These are phyloP conservation scores for Peromyscus nudipes DNA, from an alignment of 2,797 vertebrate genomes.

Conservation along the genomic window DNA sequence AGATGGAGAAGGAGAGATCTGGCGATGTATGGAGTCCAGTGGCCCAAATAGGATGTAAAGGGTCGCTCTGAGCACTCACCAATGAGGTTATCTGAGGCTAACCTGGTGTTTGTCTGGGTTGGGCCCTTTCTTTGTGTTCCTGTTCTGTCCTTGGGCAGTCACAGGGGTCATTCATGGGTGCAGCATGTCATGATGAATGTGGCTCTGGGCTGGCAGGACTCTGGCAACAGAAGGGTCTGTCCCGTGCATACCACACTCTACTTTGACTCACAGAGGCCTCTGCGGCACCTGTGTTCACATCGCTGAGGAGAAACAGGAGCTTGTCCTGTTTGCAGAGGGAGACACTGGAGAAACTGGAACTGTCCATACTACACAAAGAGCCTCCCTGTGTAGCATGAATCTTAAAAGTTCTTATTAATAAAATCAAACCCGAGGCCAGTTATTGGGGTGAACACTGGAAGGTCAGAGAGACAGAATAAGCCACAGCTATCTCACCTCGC, in stretches of 20 bases:
- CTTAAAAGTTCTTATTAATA: too few relatives aligned
- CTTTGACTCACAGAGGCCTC: not conserved
- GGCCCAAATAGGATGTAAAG: accelerated
- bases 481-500: too few relatives aligned
- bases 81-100: not conserved
- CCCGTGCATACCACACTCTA: accelerated
- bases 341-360: not conserved
- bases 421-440: too few relatives aligned
- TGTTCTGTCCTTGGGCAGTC: not conserved
- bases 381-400: too few relatives aligned
- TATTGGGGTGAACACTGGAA: too few relatives aligned
- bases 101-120: not conserved
- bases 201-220: too few relatives aligned
- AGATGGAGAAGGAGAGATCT: not conserved
- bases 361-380: not conserved
- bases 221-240: not conserved
- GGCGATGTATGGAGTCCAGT: accelerated
- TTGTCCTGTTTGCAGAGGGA: not conserved
- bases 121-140: not conserved
- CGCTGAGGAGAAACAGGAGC: not conserved
- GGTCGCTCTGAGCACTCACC: accelerated
- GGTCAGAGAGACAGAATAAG: too few relatives aligned
- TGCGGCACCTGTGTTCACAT: accelerated
- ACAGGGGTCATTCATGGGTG: accelerated
- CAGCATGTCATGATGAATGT: accelerated